phyloP scores from a whole-genome alignment of 1,140 invertebrate species.

The Diabrotica undecimpunctata region DNA sequence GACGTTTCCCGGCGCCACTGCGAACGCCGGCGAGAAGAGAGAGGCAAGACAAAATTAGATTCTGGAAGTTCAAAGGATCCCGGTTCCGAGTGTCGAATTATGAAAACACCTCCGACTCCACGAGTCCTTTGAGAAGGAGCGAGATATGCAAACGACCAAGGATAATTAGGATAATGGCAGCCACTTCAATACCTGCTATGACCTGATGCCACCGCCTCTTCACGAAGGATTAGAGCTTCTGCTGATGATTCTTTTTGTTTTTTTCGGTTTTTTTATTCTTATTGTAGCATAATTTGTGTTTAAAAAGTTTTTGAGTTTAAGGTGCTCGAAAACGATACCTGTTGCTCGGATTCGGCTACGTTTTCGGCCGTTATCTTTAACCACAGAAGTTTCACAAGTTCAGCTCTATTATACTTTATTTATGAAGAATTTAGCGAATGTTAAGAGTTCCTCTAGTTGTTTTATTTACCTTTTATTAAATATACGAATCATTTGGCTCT shows the following conservation, averaged over 20 bases:
- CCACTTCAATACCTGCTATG: conserved; percentile 43
- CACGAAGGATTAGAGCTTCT: background rate
- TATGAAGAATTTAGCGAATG: too few relatives aligned
- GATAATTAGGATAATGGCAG: conserved; percentile 48
- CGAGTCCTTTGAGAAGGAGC: conserved; percentile 37
- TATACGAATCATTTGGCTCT: too few relatives aligned
- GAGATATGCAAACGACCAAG: conserved; percentile 47
- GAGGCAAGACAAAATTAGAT: conserved; percentile 46
- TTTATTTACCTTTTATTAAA: too few relatives aligned
- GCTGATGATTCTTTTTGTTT: background rate
- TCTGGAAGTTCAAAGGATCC: conserved; percentile 42
- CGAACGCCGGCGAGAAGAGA: background rate
- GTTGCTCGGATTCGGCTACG: background rate
- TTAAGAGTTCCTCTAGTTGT: too few relatives aligned
- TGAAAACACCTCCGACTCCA: conserved; percentile 48
- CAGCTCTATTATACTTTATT: too few relatives aligned
- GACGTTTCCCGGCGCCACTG: too few relatives aligned
- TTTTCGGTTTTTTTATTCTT: background rate
- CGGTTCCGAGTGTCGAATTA: conserved; percentile 40
- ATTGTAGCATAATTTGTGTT: background rate
- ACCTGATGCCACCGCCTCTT: conserved; percentile 12
- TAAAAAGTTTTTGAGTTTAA: background rate
- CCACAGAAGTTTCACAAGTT: too few relatives aligned
- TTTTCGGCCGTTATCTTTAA: too few relatives aligned
- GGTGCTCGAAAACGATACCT: background rate